These are phyloP conservation scores for Orientallactaga bullata DNA, from an alignment of 2,113 vertebrate genomes.

Conservation along the genomic window DNA sequence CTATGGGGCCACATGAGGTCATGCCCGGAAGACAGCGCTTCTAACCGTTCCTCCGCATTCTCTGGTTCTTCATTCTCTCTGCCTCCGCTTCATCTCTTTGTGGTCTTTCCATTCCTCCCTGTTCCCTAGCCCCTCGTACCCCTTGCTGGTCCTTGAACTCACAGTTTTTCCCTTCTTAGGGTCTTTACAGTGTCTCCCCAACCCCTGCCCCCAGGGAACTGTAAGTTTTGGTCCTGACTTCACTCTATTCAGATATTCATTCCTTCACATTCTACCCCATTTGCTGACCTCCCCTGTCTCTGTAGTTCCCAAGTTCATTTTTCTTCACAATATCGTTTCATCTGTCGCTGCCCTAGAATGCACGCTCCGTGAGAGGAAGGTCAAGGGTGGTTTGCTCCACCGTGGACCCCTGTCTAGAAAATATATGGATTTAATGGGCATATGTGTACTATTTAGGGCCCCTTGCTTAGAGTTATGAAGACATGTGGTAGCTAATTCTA, in stretches of 20 bases:
- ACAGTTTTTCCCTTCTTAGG: neutral
- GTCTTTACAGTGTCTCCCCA: neutral
- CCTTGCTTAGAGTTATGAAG: no score
- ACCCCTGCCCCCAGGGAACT: no score
- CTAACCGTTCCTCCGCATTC: no score
- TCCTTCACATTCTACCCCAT: neutral
- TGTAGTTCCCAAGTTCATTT: neutral
- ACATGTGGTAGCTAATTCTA: no score
- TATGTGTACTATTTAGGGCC: neutral
- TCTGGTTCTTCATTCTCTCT: neutral
- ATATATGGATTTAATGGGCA: neutral
- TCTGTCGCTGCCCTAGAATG: neutral
- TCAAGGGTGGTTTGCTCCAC: neutral
- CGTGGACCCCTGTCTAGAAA: neutral
- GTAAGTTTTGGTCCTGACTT: neutral
- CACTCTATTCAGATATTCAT: neutral
- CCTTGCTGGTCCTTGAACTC: neutral
- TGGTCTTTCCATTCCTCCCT: neutral
- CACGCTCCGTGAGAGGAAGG: neutral
- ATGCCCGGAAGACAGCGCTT: no score
- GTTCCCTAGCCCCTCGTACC: neutral
- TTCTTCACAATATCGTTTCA: neutral
- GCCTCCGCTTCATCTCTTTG: neutral
- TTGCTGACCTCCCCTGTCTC: neutral
- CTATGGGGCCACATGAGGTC: no score